A percentile compares a stretch with the other conserved stretches of the same genome.
These are phyloP conservation scores for Trichonephila clavipes DNA, from an alignment of 1,140 invertebrate species.

Conservation along the genomic window DNA sequence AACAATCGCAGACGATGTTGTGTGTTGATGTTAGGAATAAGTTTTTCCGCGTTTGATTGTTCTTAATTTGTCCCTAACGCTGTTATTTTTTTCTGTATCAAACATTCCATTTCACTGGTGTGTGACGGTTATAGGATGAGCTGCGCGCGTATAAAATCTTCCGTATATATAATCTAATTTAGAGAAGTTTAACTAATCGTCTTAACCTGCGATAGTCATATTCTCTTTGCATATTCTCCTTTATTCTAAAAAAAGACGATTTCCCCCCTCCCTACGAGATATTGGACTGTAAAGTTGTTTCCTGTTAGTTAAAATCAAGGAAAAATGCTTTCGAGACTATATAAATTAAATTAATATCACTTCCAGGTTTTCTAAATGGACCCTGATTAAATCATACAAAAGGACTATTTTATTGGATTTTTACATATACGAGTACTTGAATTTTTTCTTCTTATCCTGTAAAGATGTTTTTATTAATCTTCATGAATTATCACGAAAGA, in stretches of 20 bases:
- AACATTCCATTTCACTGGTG: not conserved
- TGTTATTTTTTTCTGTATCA: not conserved
- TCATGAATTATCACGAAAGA: too few species aligned
- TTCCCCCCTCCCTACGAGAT: not conserved
- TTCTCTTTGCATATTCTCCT: not conserved
- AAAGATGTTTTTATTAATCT: too few species aligned
- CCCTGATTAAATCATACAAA: too few species aligned
- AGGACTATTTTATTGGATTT: too few species aligned
- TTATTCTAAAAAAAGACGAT: not conserved
- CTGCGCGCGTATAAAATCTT: not conserved
- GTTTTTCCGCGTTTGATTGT: slow-evolving; percentile 25
- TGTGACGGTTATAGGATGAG: not conserved
- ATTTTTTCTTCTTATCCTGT: too few species aligned
- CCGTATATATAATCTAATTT: not conserved
- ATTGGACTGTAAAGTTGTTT: not conserved
- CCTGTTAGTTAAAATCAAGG: too few species aligned
- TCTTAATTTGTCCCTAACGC: slow-evolving; percentile 16
- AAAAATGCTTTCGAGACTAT: too few species aligned
- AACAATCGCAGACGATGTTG: not conserved
- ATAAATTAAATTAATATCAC: too few species aligned
- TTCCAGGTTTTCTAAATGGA: too few species aligned
- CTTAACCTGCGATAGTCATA: not conserved
- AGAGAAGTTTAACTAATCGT: not conserved
- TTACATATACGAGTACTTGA: too few species aligned
- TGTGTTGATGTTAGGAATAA: not conserved